Percentiles rank a stretch among this genome's conserved stretches.
These are phyloP conservation scores for Archilochus colubris DNA, from an alignment of 2,113 vertebrate genomes.

Conservation along the genomic window DNA sequence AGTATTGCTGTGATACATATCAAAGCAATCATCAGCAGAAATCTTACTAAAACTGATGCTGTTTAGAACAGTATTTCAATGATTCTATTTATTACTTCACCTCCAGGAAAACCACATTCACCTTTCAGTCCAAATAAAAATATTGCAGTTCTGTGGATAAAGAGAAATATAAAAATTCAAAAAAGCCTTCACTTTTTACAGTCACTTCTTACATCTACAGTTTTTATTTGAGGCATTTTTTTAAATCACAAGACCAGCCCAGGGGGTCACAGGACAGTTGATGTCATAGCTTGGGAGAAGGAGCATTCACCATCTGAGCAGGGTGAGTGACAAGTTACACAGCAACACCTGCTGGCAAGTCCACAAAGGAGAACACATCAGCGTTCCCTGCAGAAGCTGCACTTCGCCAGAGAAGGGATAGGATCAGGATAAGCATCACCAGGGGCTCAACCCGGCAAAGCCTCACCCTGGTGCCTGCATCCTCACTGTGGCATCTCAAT, in stretches of 20 bases:
- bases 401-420: not conserved
- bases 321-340: slow-evolving; percentile 40
- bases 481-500: not conserved
- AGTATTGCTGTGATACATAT: not conserved
- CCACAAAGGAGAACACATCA: not conserved
- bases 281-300: not conserved
- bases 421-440: not conserved
- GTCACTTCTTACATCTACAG: not conserved
- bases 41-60: not conserved
- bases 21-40: not conserved
- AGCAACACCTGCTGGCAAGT: slow-evolving; percentile 62
- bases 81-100: not conserved
- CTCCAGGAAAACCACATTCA: not conserved
- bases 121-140: not conserved
- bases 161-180: not conserved
- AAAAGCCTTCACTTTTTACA: not conserved
- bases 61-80: not conserved
- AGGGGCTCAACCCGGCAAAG: not conserved
- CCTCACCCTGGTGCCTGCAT: not conserved
- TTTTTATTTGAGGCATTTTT: not conserved
- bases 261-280: not conserved
- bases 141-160: fast-evolving
- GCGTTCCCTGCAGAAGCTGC: not conserved
- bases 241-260: not conserved
- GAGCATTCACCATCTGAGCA: not conserved